A percentile compares a stretch with the other conserved stretches of the same genome.
phyloP scores from a whole-genome alignment of 2,113 vertebrate genomes.

The Strigops habroptila region DNA sequence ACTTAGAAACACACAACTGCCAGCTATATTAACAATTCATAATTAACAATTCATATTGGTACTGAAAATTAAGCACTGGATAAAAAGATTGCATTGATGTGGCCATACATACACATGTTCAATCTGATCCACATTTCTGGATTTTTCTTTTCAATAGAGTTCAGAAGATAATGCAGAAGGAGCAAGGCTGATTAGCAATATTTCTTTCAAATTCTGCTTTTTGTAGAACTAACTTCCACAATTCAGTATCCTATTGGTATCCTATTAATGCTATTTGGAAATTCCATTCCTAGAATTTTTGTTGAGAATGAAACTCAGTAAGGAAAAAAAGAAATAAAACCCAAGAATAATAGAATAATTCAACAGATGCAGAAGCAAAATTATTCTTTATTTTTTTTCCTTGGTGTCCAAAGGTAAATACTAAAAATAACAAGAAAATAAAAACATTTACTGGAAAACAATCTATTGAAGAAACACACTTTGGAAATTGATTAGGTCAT shows the following conservation, averaged over 20 bases:
- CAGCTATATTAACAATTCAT: neutral
- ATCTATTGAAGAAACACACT: neutral
- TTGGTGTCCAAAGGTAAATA: neutral
- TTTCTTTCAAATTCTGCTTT: neutral
- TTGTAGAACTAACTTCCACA: neutral
- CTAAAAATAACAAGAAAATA: neutral
- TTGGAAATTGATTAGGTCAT: neutral
- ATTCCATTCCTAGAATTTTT: neutral
- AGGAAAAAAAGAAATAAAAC: neutral
- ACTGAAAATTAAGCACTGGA: neutral
- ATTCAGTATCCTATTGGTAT: neutral
- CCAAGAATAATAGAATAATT: neutral
- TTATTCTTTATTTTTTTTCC: neutral
- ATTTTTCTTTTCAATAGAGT: neutral
- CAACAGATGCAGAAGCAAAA: neutral
- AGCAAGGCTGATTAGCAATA: neutral
- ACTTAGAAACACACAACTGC: neutral
- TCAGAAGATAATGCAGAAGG: neutral
- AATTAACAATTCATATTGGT: neutral
- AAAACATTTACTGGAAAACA: neutral
- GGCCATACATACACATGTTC: neutral
- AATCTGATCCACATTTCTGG: neutral
- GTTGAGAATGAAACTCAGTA: neutral
- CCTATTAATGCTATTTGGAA: neutral
- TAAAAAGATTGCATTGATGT: neutral